Evolutionary conservation across 2,113 vertebrate species (phyloP).

Genomic region (Thinocorus orbignyianus): DNA sequence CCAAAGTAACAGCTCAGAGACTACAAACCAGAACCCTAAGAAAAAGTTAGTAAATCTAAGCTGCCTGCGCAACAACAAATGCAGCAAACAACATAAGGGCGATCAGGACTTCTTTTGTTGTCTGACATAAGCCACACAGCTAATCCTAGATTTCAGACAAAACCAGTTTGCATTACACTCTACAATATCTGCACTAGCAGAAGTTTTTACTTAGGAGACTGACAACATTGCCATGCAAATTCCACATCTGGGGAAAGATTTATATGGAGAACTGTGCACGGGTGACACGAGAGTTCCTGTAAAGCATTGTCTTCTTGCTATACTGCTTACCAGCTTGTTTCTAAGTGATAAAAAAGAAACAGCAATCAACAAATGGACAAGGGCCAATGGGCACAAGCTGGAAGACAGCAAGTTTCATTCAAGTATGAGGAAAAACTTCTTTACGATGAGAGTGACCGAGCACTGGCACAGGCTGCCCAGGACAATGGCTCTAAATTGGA

Average conservation of each 20-base stretch:
- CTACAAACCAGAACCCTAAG: not conserved
- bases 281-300: not conserved
- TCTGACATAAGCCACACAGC: not conserved
- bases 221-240: not conserved
- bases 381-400: too few species aligned
- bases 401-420: too few species aligned
- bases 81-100: not conserved
- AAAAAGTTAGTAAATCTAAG: not conserved
- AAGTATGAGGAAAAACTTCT: too few species aligned
- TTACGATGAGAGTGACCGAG: too few species aligned
- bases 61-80: not conserved
- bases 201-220: not conserved
- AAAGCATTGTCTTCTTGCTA: not conserved
- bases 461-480: too few species aligned
- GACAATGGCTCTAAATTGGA: too few species aligned
- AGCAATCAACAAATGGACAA: not conserved
- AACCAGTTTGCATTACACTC: not conserved
- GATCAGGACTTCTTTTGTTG: not conserved
- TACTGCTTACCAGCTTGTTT: not conserved
- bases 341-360: not conserved
- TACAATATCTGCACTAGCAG: not conserved
- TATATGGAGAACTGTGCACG: not conserved
- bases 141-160: not conserved
- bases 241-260: not conserved
- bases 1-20: not conserved